A percentile compares a stretch with the other conserved stretches of the same genome.
phyloP scores from a whole-genome alignment of 2,113 vertebrate species.

The Istiophorus platypterus region DNA sequence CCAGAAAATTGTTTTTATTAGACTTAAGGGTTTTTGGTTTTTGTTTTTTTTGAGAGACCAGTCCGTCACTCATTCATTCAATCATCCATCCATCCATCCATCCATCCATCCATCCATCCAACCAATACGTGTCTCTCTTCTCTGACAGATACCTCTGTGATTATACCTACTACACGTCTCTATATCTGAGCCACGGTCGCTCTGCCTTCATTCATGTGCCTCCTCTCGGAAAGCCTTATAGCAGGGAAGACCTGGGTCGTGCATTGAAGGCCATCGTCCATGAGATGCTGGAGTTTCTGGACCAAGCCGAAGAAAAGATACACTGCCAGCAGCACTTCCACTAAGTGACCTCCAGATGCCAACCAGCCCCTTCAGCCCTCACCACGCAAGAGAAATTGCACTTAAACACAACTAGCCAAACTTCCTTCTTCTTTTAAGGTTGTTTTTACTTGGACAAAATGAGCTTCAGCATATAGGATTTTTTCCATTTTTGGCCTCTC shows the following conservation, averaged over 20 bases:
- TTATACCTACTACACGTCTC: constrained; percentile 95
- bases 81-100: background rate
- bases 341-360: constrained; percentile 79
- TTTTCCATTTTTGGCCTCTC: constrained; percentile 22
- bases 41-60: background rate
- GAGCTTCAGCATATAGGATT: constrained; percentile 20
- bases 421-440: constrained; percentile 1
- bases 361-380: constrained; percentile 58
- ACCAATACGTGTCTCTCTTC: background rate
- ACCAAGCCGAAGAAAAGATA: constrained; percentile 84
- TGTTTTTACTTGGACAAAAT: constrained; percentile 37
- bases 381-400: constrained; percentile 73
- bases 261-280: constrained; percentile 91
- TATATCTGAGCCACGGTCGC: constrained; percentile 91
- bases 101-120: background rate
- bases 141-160: constrained; percentile 92
- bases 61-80: background rate
- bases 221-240: constrained; percentile 93
- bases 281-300: constrained; percentile 89
- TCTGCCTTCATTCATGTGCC: constrained; percentile 95
- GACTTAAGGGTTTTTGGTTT: too few relatives aligned
- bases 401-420: constrained; percentile 80
- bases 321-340: constrained; percentile 86
- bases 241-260: constrained; percentile 90
- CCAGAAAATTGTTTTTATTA: background rate